Conservation (phyloP, 2,797 vertebrate species). For the Sebastes miniatus region DNA sequence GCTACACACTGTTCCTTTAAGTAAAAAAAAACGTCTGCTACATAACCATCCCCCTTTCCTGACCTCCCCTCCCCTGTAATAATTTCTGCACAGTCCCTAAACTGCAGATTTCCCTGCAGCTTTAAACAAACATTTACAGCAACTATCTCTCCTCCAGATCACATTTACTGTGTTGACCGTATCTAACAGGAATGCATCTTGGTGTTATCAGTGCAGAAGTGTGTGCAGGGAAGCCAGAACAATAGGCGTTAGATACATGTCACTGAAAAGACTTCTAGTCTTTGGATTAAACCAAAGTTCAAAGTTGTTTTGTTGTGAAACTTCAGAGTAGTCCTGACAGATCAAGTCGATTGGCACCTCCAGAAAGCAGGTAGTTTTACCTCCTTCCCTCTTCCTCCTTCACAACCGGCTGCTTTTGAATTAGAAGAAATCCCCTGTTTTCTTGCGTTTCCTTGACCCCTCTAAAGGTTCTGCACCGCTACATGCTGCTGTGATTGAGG, state of each 20-base stretch:
- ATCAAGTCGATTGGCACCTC: neutral
- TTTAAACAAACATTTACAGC: neutral
- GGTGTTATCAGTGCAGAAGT: neutral
- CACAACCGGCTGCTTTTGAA: neutral
- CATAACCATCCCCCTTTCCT: neutral
- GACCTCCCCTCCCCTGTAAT: neutral
- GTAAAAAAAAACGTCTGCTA: neutral
- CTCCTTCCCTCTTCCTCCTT: neutral
- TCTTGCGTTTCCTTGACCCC: constrained; percentile 30
- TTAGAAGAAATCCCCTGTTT: neutral
- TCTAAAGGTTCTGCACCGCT: neutral
- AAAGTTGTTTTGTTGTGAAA: neutral
- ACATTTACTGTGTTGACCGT: neutral
- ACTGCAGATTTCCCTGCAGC: neutral
- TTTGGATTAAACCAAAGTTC: neutral
- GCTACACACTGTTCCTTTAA: neutral
- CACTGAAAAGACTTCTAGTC: neutral
- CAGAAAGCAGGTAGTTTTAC: neutral
- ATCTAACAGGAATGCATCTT: neutral
- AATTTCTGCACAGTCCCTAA: neutral
- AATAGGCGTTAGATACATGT: neutral
- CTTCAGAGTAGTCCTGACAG: neutral
- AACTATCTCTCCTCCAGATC: neutral
- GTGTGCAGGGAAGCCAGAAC: neutral
- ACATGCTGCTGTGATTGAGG: constrained; percentile 36